Base-by-base conservation (phyloP, 2,888 invertebrate species). In the Deilephila elpenor region DNA sequence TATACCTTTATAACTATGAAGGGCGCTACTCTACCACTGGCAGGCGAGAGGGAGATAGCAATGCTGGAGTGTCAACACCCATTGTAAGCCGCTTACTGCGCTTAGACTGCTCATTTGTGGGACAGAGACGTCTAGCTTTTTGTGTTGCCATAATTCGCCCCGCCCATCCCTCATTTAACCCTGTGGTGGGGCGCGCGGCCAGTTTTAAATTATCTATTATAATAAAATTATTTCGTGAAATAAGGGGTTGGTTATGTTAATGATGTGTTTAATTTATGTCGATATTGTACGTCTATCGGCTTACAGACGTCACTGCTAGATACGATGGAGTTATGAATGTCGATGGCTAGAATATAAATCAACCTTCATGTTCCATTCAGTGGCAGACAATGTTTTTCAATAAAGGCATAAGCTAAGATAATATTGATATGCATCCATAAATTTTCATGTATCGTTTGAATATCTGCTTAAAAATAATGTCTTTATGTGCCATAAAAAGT, bases 171-270 rank as follows among this genome's bases (percentile, higher is more conserved):
- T 90, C 90, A 90, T 91, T 91, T 90, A 89, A 88, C 87, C 88
- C 80, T 82, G 86, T 91, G 89, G 93, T 91, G 93, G 93, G 93
- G 93, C 90, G 91, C 88, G 91, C 91, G 91, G 93, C 86, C 93
- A 93, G 93, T 93, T 94, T 94, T 92, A 94, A 94, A 93, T 94
- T 94, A 93, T 93, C 93, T 92, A 93, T 94, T 94, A 93, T 93
- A 93, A 93, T 93, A 93, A 94, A 94, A 94, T 94, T 92, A 93
- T 94, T 94, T 93, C 86, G 87, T 87, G 86, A 93, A 93, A 93
- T 94, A 93, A 93, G 93, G 93, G 94, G 93, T 94, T 93, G 93
- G 91, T 91, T 93, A 90, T 91, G 91, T 88, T 93, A 93, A 94
- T 93, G 91, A 93, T 91, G 91, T 91, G 90, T 92, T 93, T 92